Evolutionary conservation across 2,797 vertebrate genomes (phyloP).

Genomic region (Erpetoichthys calabaricus): DNA sequence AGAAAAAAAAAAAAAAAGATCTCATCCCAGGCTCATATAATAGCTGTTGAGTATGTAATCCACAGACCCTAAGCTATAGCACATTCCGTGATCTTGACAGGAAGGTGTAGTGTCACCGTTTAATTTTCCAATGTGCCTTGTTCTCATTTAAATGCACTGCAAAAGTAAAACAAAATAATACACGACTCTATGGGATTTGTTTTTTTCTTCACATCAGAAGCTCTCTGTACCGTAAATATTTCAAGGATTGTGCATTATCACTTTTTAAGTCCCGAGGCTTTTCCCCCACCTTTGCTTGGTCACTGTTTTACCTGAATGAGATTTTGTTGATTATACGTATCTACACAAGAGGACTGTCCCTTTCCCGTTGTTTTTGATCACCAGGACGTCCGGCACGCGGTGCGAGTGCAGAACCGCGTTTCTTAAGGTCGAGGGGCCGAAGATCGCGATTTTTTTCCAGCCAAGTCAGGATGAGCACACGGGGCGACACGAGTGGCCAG

Average conservation of each 20-base stretch:
- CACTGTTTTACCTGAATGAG: no score
- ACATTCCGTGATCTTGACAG: constrained; percentile 29
- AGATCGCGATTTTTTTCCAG: constrained; percentile 31
- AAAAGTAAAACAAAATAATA: constrained; percentile 2
- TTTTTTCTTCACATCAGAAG: no score
- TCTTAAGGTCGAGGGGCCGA: constrained; percentile 26
- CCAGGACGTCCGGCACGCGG: constrained; percentile 64
- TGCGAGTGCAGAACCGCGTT: constrained; percentile 20
- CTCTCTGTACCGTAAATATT: no score
- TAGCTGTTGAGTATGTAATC: constrained; percentile 22
- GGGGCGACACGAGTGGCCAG: constrained; percentile 73
- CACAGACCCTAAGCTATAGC: constrained; percentile 9
- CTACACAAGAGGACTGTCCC: constrained; percentile 22
- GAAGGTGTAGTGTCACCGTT: constrained; percentile 28
- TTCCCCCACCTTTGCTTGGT: no score
- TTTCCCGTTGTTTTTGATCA: constrained; percentile 49
- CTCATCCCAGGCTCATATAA: constrained; percentile 31
- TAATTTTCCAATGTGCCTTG: constrained; percentile 32
- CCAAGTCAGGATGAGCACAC: constrained; percentile 69
- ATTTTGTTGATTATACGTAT: not conserved
- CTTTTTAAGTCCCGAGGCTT: no score
- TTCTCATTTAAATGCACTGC: constrained; percentile 34
- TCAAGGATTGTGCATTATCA: no score
- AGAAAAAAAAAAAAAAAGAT: constrained; percentile 5
- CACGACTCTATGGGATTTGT: no score